Percentiles rank a stretch among this genome's conserved stretches.
Conservation (phyloP, 2,113 vertebrate genomes). For the Castor canadensis region DNA sequence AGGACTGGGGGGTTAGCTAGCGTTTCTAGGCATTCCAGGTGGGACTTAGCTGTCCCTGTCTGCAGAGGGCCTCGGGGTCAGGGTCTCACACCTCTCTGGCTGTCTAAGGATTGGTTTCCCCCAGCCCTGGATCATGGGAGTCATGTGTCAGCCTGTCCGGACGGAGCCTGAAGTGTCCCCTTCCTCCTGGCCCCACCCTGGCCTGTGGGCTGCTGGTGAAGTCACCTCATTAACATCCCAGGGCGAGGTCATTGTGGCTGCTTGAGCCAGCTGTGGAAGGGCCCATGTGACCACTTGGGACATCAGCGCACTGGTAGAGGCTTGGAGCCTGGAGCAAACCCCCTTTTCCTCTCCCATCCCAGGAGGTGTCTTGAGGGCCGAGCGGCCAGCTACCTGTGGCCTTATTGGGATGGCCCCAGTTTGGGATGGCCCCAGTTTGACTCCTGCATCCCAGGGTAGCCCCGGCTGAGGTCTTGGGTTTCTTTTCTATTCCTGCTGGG, state of each 20-base stretch:
- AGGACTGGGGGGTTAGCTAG: no score
- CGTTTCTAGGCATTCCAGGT: background rate
- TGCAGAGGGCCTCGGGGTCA: background rate
- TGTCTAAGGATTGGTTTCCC: background rate
- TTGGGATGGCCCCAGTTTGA: no score
- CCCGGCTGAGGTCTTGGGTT: background rate
- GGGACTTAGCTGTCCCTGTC: fast-evolving
- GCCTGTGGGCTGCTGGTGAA: background rate
- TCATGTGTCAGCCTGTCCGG: background rate
- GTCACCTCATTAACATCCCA: background rate
- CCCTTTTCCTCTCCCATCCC: background rate
- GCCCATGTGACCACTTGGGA: no score
- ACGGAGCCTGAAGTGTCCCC: background rate
- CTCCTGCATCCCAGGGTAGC: no score
- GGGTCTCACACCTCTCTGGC: fast-evolving
- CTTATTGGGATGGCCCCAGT: background rate
- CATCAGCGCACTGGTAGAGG: background rate
- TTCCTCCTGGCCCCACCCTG: background rate
- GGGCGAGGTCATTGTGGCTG: background rate
- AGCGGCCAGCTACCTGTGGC: background rate
- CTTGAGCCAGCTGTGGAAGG: background rate
- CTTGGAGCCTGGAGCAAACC: background rate
- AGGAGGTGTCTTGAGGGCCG: background rate
- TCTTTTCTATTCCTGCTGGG: no score
- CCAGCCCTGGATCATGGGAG: no score